phyloP scores from a whole-genome alignment of 2,113 vertebrate species.

The Myotis brandtii region DNA sequence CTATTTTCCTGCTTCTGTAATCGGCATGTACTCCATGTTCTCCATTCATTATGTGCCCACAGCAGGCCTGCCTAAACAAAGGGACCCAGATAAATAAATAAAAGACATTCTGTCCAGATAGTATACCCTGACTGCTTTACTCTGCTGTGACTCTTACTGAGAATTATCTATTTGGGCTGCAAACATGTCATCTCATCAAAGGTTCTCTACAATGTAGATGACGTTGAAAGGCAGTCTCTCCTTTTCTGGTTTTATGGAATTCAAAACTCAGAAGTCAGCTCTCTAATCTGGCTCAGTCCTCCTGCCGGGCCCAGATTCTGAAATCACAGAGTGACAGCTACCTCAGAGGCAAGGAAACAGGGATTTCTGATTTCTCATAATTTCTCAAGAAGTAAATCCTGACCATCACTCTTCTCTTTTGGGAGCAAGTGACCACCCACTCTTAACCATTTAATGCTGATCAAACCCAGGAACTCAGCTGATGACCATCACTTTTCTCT shows the following conservation, averaged over 20 bases:
- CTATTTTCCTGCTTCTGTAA: background rate
- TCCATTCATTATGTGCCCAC: background rate
- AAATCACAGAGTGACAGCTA: background rate
- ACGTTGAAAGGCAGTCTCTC: background rate
- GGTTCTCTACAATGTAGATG: slow-evolving; percentile 19
- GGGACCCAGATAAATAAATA: slow-evolving; percentile 38
- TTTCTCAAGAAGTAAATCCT: slow-evolving; percentile 26
- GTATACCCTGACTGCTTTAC: background rate
- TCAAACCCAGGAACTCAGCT: background rate
- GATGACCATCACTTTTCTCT: background rate
- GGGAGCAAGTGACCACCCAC: background rate
- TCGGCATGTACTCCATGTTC: background rate
- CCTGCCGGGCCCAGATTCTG: background rate
- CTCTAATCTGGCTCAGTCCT: background rate
- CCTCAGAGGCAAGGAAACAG: background rate
- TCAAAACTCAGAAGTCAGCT: slow-evolving; percentile 38
- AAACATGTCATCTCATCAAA: slow-evolving; percentile 43
- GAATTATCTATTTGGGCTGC: slow-evolving; percentile 17
- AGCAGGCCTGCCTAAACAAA: background rate
- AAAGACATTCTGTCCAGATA: background rate
- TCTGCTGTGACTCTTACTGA: background rate
- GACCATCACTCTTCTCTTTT: background rate
- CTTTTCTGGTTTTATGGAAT: slow-evolving; percentile 21
- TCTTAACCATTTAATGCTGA: slow-evolving; percentile 42
- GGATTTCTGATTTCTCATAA: background rate